Base-by-base conservation (phyloP, 2,888 invertebrate species). In the Drosophila merina region DNA sequence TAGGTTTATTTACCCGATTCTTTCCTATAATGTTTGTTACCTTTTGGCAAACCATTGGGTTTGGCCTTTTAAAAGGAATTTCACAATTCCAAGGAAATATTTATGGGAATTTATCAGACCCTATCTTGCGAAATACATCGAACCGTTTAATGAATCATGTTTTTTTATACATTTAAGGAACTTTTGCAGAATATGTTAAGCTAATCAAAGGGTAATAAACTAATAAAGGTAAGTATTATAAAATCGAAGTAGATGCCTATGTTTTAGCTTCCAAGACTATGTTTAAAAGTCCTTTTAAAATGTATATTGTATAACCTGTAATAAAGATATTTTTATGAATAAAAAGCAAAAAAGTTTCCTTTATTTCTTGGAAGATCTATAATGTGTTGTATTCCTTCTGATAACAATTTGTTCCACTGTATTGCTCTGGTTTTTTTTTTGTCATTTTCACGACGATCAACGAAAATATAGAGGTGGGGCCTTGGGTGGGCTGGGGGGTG, bases 401-500 rank as follows among this genome's bases (percentile, higher is more conserved):
- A 28, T 47, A 28, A 4, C 25, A 5, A 48, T 48, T 70, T 12
- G 69, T 8, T 25, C 60, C 69, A 69, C 59, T 56, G 69, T 70
- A 14, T 30, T 54, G 40, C 7, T 28, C 28, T 28, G 33, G 9
- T 33, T 33, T 33, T 33, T 33, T 28, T 28, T 28, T 28, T 28
- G 4, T 28, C 6, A 6, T 6, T 28, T 36, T 36, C 12, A 12
- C 50, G 40, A 49, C 67, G 55, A 63, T 55, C 45, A 30, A 36
- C 20, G 36, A 36, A 36, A n/a, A 36, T 12, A 56, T n/a, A 38
- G 54, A 42, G 25, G 51, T 25, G 57, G 45, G 71, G 44, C 6
- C 28, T 28, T 49, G 62, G 75, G 72, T 63, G 52, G 47, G 26
- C 30, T 42, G 42, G 55, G 67, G 69, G 72, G 73, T 72, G 59